A percentile compares a stretch with the other conserved stretches of the same genome.
Conservation (phyloP, 2,113 vertebrate genomes). For the Ascaphus truei region DNA sequence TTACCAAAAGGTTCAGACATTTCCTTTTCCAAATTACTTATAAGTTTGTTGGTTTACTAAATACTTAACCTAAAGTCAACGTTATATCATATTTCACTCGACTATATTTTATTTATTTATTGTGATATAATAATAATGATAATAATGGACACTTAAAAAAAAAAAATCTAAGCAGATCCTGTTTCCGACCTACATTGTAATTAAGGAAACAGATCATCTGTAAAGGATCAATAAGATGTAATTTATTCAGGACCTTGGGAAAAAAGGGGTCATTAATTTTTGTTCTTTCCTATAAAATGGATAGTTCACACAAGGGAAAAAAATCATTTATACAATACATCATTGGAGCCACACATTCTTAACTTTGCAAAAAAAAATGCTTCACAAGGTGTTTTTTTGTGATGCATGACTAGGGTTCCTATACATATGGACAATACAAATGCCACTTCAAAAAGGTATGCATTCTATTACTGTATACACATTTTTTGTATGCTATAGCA, state of each 20-base stretch:
- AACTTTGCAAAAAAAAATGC: slow-evolving; percentile 50
- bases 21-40: background rate
- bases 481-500: no score
- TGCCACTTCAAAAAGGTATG: no score
- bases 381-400: no score
- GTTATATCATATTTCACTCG: no score
- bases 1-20: background rate
- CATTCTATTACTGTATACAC: no score
- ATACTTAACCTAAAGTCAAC: no score
- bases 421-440: no score
- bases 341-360: slow-evolving; percentile 12
- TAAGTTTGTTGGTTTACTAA: no score
- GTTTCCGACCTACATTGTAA: slow-evolving; percentile 17
- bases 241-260: slow-evolving; percentile 29
- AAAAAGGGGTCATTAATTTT: slow-evolving; percentile 16
- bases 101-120: background rate
- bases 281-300: slow-evolving; percentile 33
- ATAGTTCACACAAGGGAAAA: background rate
- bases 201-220: slow-evolving; percentile 23
- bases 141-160: slow-evolving; percentile 10
- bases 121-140: background rate
- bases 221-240: slow-evolving; percentile 33
- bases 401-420: no score
- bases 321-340: slow-evolving; percentile 20
- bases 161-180: slow-evolving; percentile 4